Conservation (phyloP, 1,140 invertebrate genomes). For the Anthonomus grandis region DNA sequence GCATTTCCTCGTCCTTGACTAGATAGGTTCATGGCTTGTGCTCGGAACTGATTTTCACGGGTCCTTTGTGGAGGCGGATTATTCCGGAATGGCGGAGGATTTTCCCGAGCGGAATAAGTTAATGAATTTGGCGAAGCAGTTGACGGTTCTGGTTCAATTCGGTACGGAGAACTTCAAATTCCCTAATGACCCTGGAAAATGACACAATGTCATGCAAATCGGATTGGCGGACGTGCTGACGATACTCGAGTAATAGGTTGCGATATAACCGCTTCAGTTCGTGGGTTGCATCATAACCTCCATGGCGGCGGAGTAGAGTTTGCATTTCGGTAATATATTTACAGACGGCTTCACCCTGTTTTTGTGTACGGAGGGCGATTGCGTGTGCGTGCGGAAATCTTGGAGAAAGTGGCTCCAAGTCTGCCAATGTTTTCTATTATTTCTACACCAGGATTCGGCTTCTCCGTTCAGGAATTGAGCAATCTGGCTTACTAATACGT, state of each 20-base stretch:
- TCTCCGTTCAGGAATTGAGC: conserved; percentile 9
- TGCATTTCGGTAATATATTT: conserved; percentile 14
- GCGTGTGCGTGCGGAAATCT: conserved; percentile 4
- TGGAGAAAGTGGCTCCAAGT: conserved; percentile 1
- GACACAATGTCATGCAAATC: background rate
- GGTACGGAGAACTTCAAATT: background rate
- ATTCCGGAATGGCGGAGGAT: background rate
- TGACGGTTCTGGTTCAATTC: background rate
- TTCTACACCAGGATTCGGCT: conserved; percentile 7
- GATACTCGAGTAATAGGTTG: conserved; percentile 18
- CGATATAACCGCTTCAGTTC: conserved; percentile 13
- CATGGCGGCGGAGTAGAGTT: conserved; percentile 13
- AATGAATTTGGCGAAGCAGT: background rate
- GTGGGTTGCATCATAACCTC: background rate
- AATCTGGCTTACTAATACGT: conserved; percentile 3
- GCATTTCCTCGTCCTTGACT: background rate
- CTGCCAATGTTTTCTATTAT: conserved; percentile 9
- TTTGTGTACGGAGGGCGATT: conserved; percentile 2
- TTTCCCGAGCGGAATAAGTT: background rate
- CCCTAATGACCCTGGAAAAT: background rate
- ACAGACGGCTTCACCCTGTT: background rate
- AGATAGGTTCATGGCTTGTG: background rate
- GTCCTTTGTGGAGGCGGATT: background rate
- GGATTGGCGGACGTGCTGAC: conserved; percentile 3
- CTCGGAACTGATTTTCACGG: background rate